These are phyloP conservation scores for Dreissena rostriformis DNA, from an alignment of 1,140 invertebrate species.

Conservation along the genomic window DNA sequence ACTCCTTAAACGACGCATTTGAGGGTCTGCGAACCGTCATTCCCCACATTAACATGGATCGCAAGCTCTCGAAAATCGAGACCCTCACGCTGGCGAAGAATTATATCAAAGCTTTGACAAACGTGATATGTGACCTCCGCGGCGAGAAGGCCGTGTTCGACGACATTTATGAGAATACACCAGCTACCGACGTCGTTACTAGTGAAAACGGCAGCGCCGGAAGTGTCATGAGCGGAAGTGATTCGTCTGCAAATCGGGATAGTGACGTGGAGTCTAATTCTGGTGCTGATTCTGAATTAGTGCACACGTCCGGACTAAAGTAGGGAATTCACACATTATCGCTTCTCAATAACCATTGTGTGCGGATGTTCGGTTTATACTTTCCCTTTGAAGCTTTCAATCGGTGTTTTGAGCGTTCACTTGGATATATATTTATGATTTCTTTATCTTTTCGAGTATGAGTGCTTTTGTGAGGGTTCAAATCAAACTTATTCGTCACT, in stretches of 20 bases:
- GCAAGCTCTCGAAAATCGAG: conserved; percentile 93
- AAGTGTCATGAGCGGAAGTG: conserved; percentile 45
- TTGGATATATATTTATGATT: too few relatives aligned
- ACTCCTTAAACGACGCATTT: conserved; percentile 93
- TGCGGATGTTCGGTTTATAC: too few relatives aligned
- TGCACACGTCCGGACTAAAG: conserved; percentile 7
- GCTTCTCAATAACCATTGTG: too few relatives aligned
- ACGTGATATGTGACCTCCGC: conserved; percentile 91
- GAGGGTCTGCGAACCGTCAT: conserved; percentile 93
- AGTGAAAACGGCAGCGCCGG: conserved; percentile 33
- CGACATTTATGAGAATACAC: conserved; percentile 43
- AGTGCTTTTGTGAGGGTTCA: too few relatives aligned
- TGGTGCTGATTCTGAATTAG: conserved; percentile 53
- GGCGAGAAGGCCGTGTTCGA: conserved; percentile 82
- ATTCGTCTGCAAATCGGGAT: conserved; percentile 45
- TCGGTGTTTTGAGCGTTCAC: too few relatives aligned
- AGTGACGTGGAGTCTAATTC: conserved; percentile 52
- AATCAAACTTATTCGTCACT: too few relatives aligned
- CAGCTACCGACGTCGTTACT: conserved; percentile 24
- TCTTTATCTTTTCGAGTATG: too few relatives aligned
- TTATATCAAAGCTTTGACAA: conserved; percentile 94
- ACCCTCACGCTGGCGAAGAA: conserved; percentile 93
- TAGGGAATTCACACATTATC: neutral
- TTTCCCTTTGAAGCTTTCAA: too few relatives aligned
- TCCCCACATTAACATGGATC: conserved; percentile 92